phyloP scores from a whole-genome alignment of 2,113 vertebrate species.

The Mionectes macconnelli region DNA sequence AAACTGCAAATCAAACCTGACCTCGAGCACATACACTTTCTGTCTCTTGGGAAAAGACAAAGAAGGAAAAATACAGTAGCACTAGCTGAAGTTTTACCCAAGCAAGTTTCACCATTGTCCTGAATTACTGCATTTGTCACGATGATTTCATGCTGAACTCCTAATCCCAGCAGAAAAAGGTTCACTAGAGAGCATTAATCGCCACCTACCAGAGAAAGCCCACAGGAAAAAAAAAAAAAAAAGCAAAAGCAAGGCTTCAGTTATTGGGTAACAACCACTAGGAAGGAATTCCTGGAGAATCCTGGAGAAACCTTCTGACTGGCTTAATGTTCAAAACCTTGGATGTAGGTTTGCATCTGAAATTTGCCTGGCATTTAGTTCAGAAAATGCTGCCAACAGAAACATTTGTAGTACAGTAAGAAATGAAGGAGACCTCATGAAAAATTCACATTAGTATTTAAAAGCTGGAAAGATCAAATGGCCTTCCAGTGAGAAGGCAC shows the following conservation, averaged over 20 bases:
- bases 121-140: not conserved
- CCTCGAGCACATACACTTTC: not conserved
- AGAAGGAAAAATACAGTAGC: not conserved
- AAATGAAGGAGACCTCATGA: not conserved
- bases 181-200: not conserved
- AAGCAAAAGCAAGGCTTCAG: not conserved
- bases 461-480: not conserved
- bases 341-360: not conserved
- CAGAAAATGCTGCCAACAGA: slow-evolving; percentile 1
- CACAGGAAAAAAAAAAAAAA: not conserved
- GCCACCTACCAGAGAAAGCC: not conserved
- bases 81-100: not conserved
- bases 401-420: not conserved
- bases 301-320: not conserved
- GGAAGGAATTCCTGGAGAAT: slow-evolving; percentile 6
- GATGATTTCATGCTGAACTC: not conserved
- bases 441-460: slow-evolving; percentile 3
- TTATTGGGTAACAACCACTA: not conserved
- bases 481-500: not conserved
- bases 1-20: not conserved
- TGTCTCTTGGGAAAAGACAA: not conserved
- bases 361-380: not conserved
- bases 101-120: not conserved
- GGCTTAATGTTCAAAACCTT: not conserved
- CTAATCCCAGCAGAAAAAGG: not conserved